A percentile compares a stretch with the other conserved stretches of the same genome.
These are phyloP conservation scores for Heteromyza rotundicornis DNA, from an alignment of 2,888 invertebrate species.

Conservation along the genomic window DNA sequence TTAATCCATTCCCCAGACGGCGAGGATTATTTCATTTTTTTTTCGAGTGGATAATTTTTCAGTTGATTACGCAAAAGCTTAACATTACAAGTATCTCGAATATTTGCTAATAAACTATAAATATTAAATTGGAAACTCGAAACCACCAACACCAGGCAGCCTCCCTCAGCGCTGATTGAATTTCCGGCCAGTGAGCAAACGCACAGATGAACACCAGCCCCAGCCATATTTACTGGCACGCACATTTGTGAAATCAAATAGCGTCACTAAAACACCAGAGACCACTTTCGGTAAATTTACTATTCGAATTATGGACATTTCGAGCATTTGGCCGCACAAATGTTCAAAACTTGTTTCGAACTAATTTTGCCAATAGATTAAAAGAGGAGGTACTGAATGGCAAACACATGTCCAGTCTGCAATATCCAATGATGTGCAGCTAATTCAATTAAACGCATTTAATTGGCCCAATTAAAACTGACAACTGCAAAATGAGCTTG, in stretches of 20 bases:
- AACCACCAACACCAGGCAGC: background rate
- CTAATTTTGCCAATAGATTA: too few species aligned
- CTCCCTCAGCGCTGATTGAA: too few species aligned
- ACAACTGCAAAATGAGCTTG: too few species aligned
- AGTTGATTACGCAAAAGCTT: background rate
- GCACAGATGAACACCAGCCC: too few species aligned
- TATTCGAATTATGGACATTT: too few species aligned
- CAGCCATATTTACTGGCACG: background rate
- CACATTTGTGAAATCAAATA: background rate
- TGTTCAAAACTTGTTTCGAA: too few species aligned
- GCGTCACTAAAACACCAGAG: background rate
- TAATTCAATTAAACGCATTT: conserved; percentile 15
- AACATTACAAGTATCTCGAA: background rate
- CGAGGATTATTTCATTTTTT: too few species aligned
- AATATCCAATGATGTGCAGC: conserved; percentile 6
- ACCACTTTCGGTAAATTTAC: background rate
- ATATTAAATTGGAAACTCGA: background rate
- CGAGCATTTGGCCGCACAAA: too few species aligned
- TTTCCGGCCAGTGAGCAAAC: too few species aligned
- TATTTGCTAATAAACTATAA: background rate
- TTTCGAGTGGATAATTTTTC: background rate
- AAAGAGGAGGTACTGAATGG: too few species aligned
- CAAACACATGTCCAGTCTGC: too few species aligned
- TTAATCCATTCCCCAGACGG: background rate
- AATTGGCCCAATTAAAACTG: conserved; percentile 11